Evolutionary conservation across 2,888 invertebrate species (phyloP), one percentile per base, ranked within the genome.

Genomic region (Mythimna albipuncta): DNA sequence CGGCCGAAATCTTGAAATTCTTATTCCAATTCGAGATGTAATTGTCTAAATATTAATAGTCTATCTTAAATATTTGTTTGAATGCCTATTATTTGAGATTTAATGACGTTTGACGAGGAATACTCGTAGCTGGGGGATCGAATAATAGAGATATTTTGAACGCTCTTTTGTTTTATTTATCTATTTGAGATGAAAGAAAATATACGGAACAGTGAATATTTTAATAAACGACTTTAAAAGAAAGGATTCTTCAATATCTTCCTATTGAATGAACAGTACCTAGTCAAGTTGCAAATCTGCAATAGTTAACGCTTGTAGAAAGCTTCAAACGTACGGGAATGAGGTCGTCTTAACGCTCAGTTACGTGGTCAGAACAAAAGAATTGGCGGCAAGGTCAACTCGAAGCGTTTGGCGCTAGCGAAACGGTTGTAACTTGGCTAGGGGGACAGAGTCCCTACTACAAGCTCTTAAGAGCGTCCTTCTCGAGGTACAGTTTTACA

Each of bases 1-100:
- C 66, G 47, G 58, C 47, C 35, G 54, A 6, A 19, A 58, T 35
- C 35, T 55, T 44, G 11, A 47, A 71, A 72, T 76, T 59, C 67
- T 75, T 74, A 73, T 75, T 72, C 47, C 70, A 63, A 50, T 75
- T 47, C 58, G 41, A 81, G 50, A 74, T 74, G 41, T 81, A 72
- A 81, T 74, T 72, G 58, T 79, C 32, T 57, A 72, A 81, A 84
- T 76, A 79, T 76, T 76, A 83, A 83, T 72, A 72, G 65, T 70
- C 78, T 62, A 63, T 81, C 74, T 79, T 38, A 55, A 68, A 75
- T 76, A 76, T 83, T 83, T 72, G 47, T 68, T 55, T 59, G 55
- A 72, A 76, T 63, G 21, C 50, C 69, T 72, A 64, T 75, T 74
- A 72, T 32, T 52, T 5, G 63, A 59, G 63, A 59, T 77, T 77